Evolutionary conservation across 2,113 vertebrate genomes (phyloP).

Genomic region (Chionis minor): DNA sequence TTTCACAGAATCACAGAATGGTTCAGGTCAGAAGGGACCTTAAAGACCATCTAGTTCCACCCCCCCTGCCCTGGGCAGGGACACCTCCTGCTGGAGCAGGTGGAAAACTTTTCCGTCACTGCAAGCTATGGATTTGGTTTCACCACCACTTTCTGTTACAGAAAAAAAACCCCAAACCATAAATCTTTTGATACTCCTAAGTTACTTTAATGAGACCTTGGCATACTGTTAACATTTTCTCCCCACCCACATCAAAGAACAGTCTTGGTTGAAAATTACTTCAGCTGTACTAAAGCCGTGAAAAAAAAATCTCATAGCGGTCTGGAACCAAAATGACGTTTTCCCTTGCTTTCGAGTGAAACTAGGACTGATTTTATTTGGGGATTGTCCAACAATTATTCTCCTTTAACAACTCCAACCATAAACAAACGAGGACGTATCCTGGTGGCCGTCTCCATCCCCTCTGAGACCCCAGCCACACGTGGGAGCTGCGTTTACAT

Average conservation of each 20-base stretch:
- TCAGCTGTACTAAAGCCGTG: background rate
- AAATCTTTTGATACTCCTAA: background rate
- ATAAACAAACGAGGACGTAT: rapidly evolving
- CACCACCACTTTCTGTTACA: background rate
- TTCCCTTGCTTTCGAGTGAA: background rate
- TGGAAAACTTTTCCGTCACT: background rate
- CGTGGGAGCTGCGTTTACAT: background rate
- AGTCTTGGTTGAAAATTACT: background rate
- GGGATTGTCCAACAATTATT: background rate
- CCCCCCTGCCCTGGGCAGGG: too few species aligned
- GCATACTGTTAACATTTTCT: background rate
- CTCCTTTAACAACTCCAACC: background rate
- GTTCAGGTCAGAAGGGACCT: too few species aligned
- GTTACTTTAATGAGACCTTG: background rate
- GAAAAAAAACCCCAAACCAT: background rate
- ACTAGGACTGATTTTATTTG: background rate
- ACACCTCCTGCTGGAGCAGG: too few species aligned
- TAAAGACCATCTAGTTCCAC: too few species aligned
- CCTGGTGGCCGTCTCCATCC: rapidly evolving
- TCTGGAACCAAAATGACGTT: background rate
- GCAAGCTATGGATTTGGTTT: background rate
- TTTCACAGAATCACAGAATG: background rate
- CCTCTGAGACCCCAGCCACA: background rate
- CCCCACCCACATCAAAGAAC: background rate
- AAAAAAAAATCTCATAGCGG: background rate